Conservation (phyloP, 2,797 vertebrate genomes). For the Pempheris klunzingeri region DNA sequence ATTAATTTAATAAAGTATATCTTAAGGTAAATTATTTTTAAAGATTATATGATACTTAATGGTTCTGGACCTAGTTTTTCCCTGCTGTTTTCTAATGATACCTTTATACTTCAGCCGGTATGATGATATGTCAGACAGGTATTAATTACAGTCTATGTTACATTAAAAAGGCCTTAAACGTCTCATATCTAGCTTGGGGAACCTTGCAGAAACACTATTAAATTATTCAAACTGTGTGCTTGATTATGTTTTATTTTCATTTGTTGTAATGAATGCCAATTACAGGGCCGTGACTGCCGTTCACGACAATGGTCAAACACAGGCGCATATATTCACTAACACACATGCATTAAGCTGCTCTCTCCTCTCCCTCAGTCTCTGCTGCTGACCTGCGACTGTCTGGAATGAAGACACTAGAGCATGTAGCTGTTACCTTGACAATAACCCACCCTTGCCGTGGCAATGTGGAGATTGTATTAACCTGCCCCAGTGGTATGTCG, state of each 20-base stretch:
- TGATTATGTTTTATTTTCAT: background rate
- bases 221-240: background rate
- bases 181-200: background rate
- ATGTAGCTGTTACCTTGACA: constrained; percentile 92
- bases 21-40: background rate
- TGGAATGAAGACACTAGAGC: constrained; percentile 94
- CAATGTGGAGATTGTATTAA: constrained; percentile 89
- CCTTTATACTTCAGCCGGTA: background rate
- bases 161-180: background rate
- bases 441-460: constrained; percentile 91
- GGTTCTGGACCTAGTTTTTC: background rate
- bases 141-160: background rate
- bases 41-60: background rate
- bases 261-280: background rate
- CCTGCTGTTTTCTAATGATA: background rate
- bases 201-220: background rate
- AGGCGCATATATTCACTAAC: constrained; percentile 1
- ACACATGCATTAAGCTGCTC: background rate
- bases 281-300: too few relatives aligned
- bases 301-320: background rate
- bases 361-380: constrained; percentile 83
- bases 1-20: background rate
- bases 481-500: constrained; percentile 93
- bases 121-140: background rate
- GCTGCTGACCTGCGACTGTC: constrained; percentile 86